Conservation (phyloP, 2,888 invertebrate genomes). For the Pristionchus entomophagus region DNA sequence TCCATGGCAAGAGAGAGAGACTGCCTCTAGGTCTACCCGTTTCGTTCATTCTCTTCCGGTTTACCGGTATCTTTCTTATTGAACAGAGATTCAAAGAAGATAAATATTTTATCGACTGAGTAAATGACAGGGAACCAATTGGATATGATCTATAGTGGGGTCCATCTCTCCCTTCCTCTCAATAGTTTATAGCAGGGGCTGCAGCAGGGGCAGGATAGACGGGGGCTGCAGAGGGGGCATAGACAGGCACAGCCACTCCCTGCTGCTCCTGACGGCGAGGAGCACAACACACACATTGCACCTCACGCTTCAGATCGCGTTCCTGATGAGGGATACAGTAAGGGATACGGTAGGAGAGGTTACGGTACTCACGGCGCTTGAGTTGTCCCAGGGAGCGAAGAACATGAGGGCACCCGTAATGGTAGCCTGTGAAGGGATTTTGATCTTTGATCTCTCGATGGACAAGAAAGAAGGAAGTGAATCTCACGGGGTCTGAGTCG, state of each 20-base stretch:
- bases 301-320: not conserved
- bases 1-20: too few relatives aligned
- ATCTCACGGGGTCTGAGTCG: slow-evolving; percentile 57
- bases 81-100: not conserved
- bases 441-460: not conserved
- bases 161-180: not conserved
- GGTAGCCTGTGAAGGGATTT: slow-evolving; percentile 41
- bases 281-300: slow-evolving; percentile 55
- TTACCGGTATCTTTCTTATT: too few relatives aligned
- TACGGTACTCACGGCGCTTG: slow-evolving; percentile 45
- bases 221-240: not conserved
- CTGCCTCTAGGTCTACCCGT: too few relatives aligned
- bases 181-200: not conserved
- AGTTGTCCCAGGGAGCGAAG: slow-evolving; percentile 57
- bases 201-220: not conserved
- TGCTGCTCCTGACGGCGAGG: slow-evolving; percentile 35
- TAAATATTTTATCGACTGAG: slow-evolving; percentile 8
- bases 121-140: not conserved
- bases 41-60: too few relatives aligned
- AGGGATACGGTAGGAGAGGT: not conserved
- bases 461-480: not conserved
- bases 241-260: not conserved
- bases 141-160: slow-evolving; percentile 7
- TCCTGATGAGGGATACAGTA: not conserved
- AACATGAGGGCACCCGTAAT: slow-evolving; percentile 61